These are phyloP conservation scores for Galago senegalensis DNA, from an alignment of 2,797 vertebrate genomes.

Conservation along the genomic window DNA sequence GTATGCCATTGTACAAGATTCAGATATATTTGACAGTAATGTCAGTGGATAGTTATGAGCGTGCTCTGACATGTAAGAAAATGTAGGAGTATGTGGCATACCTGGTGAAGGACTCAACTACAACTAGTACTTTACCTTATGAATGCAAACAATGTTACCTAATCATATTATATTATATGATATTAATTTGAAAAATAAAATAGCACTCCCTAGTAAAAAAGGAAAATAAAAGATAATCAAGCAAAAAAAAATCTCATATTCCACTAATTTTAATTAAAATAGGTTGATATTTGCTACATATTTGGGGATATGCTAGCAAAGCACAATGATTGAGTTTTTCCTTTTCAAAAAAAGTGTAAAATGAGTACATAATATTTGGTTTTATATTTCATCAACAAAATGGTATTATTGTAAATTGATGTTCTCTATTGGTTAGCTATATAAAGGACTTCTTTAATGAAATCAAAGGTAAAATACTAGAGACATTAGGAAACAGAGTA, in stretches of 20 bases:
- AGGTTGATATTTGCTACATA: background rate
- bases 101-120: no score
- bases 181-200: no score
- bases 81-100: no score
- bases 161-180: no score
- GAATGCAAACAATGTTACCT: no score
- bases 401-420: background rate
- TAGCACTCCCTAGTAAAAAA: no score
- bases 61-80: no score
- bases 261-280: background rate
- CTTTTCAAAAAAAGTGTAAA: slow-evolving; percentile 28
- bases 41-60: no score
- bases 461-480: slow-evolving; percentile 35
- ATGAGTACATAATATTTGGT: background rate
- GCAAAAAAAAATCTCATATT: background rate
- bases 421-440: background rate
- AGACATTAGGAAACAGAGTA: slow-evolving; percentile 45
- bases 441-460: background rate
- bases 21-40: no score
- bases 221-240: no score
- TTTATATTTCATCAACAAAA: slow-evolving; percentile 37
- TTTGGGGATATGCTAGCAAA: background rate
- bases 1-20: background rate
- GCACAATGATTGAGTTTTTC: slow-evolving; percentile 5
- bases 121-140: no score